Evolutionary conservation across 2,888 invertebrate genomes (phyloP).

Genomic region (Diplolepis rosae): DNA sequence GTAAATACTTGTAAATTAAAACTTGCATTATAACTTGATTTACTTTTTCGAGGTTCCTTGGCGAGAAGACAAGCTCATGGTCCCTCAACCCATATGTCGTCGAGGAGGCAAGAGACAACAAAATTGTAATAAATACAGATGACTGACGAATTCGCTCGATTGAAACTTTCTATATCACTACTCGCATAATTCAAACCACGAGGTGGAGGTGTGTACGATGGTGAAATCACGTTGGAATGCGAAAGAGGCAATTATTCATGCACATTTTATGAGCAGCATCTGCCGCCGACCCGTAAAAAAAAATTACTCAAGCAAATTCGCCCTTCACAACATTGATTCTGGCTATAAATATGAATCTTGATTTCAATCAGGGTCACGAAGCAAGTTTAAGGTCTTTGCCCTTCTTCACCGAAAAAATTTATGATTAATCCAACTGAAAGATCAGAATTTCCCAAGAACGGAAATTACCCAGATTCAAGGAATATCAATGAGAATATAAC

Average conservation of each 20-base stretch:
- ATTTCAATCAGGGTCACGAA: slow-evolving; percentile 18
- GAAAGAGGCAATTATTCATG: slow-evolving; percentile 17
- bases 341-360: slow-evolving; percentile 12
- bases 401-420: neutral
- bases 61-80: neutral
- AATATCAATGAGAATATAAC: no score
- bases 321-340: slow-evolving; percentile 7
- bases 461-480: neutral
- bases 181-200: slow-evolving; percentile 8
- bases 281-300: slow-evolving; percentile 23
- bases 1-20: neutral
- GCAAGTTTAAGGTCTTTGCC: slow-evolving; percentile 9
- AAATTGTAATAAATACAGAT: neutral
- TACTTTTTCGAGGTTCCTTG: neutral
- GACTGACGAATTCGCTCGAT: neutral
- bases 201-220: neutral
- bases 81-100: neutral
- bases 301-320: neutral
- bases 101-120: neutral
- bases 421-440: neutral
- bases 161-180: slow-evolving; percentile 16
- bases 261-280: slow-evolving; percentile 9
- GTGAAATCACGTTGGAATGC: slow-evolving; percentile 21
- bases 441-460: neutral
- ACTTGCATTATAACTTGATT: neutral